Conservation (phyloP, 1,140 invertebrate genomes). For the Zaprionus davidi region DNA sequence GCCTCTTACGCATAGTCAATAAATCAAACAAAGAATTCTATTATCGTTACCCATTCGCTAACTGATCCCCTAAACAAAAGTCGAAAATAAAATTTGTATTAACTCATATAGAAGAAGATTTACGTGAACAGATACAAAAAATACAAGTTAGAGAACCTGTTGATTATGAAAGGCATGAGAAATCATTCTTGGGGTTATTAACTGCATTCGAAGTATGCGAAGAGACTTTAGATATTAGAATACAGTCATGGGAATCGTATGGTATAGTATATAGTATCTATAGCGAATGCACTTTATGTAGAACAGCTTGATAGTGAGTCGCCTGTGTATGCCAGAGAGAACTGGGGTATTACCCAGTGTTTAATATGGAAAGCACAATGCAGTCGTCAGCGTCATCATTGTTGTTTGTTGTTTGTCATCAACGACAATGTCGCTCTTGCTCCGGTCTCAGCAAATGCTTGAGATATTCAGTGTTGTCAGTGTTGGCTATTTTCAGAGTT, state of each 20-base stretch:
- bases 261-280: not conserved
- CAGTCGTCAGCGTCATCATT: not conserved
- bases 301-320: constrained; percentile 18
- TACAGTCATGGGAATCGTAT: not conserved
- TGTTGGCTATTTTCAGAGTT: too few relatives aligned
- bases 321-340: constrained; percentile 37
- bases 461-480: not conserved
- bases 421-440: not conserved
- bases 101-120: not conserved
- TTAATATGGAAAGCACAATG: constrained; percentile 30
- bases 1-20: not conserved
- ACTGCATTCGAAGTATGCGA: not conserved
- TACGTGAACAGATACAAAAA: not conserved
- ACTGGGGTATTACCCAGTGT: constrained; percentile 24
- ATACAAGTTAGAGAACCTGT: not conserved
- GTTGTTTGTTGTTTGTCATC: not conserved
- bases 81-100: not conserved
- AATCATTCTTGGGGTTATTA: constrained; percentile 2
- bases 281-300: not conserved
- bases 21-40: not conserved
- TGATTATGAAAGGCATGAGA: not conserved
- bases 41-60: not conserved
- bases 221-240: not conserved
- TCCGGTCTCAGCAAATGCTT: not conserved
- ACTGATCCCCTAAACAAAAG: not conserved